phyloP scores from a whole-genome alignment of 2,113 vertebrate species.

The Guaruba guarouba region DNA sequence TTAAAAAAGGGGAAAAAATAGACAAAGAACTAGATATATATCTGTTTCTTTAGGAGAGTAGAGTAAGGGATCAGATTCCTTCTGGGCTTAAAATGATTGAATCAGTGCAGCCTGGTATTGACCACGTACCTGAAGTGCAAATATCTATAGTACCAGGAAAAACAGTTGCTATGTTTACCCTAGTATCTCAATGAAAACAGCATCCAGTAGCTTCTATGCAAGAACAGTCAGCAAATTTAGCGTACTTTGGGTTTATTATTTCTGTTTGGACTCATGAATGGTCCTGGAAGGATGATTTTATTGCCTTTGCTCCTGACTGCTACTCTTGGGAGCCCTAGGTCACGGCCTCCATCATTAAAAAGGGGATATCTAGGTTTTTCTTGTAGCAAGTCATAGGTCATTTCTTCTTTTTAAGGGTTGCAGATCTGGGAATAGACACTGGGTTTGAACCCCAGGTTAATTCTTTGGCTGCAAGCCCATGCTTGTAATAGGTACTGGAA shows the following conservation, averaged over 20 bases:
- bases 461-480: not conserved
- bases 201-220: not conserved
- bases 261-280: not conserved
- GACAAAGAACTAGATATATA: not conserved
- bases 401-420: not conserved
- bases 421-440: not conserved
- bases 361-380: not conserved
- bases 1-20: not conserved
- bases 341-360: not conserved
- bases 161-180: not conserved
- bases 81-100: not conserved
- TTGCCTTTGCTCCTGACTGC: not conserved
- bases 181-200: not conserved
- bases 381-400: fast-evolving
- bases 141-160: fast-evolving
- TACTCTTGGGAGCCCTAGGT: not conserved
- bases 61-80: not conserved
- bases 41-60: not conserved
- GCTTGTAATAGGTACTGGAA: not conserved
- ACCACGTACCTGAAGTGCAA: not conserved
- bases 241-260: not conserved
- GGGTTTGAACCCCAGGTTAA: not conserved
- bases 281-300: not conserved
- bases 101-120: not conserved
- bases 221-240: not conserved